phyloP scores from a whole-genome alignment of 1,140 invertebrate species.

The Megalonaias nervosa region DNA sequence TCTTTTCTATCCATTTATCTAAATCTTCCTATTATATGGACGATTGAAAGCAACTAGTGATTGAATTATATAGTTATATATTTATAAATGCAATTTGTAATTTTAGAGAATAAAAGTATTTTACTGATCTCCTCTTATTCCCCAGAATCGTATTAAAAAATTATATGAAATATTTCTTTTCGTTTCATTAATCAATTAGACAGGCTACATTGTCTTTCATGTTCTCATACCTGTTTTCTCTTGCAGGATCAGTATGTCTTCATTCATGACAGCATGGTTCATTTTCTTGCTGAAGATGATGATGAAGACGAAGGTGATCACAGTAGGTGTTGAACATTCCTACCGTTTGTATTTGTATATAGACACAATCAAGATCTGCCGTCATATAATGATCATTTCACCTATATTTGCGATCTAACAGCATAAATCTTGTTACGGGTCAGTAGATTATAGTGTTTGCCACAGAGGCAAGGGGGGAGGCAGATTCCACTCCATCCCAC shows the following conservation, averaged over 20 bases:
- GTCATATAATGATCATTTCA: no score
- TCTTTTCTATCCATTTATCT: no score
- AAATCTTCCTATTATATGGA: no score
- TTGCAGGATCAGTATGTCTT: conserved; percentile 95
- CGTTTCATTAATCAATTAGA: neutral
- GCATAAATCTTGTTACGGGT: no score
- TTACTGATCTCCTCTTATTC: neutral
- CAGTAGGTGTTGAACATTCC: neutral
- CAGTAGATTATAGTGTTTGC: no score
- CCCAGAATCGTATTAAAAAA: neutral
- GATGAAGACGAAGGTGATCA: conserved; percentile 39
- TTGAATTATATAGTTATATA: no score
- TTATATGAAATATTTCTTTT: neutral
- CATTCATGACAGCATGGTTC: conserved; percentile 92
- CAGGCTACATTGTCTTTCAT: neutral
- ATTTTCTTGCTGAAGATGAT: conserved; percentile 79
- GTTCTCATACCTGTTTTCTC: neutral
- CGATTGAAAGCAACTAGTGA: no score
- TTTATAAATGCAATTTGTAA: neutral
- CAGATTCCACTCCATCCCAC: no score
- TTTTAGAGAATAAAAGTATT: neutral
- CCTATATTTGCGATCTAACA: no score
- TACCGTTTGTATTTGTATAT: no score
- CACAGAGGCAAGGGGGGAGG: no score
- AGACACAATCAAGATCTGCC: no score